Conservation (phyloP, 1,140 invertebrate species). For the Bombus terrestris region DNA sequence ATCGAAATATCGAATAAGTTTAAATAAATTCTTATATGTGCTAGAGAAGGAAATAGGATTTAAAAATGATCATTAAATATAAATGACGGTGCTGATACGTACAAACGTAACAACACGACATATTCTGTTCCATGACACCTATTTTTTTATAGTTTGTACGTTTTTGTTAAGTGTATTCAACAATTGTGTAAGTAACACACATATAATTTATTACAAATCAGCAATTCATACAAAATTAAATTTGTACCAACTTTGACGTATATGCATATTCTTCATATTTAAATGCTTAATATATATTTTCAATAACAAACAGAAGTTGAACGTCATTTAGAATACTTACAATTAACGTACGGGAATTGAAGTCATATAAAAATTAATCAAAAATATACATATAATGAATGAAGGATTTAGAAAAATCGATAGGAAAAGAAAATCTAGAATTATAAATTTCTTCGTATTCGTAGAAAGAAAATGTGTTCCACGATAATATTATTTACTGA, state of each 20-base stretch:
- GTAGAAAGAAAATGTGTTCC: conserved; percentile 22
- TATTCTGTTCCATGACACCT: conserved; percentile 19
- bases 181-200: not conserved
- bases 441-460: not conserved
- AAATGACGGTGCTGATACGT: conserved; percentile 37
- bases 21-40: not conserved
- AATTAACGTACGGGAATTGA: not conserved
- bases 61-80: not conserved
- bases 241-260: conserved; percentile 2
- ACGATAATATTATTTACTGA: conserved; percentile 26
- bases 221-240: conserved; percentile 28
- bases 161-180: conserved; percentile 22
- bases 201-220: conserved; percentile 45
- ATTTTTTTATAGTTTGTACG: conserved; percentile 35
- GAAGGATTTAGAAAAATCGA: not conserved
- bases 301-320: not conserved
- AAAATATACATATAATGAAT: not conserved
- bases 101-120: conserved; percentile 16
- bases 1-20: conserved; percentile 4
- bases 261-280: not conserved
- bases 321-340: not conserved
- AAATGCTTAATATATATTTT: not conserved
- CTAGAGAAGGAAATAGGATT: conserved; percentile 14
- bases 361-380: not conserved
- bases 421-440: not conserved